Conservation (phyloP, 2,797 vertebrate genomes). For the Eospalax fontanierii region DNA sequence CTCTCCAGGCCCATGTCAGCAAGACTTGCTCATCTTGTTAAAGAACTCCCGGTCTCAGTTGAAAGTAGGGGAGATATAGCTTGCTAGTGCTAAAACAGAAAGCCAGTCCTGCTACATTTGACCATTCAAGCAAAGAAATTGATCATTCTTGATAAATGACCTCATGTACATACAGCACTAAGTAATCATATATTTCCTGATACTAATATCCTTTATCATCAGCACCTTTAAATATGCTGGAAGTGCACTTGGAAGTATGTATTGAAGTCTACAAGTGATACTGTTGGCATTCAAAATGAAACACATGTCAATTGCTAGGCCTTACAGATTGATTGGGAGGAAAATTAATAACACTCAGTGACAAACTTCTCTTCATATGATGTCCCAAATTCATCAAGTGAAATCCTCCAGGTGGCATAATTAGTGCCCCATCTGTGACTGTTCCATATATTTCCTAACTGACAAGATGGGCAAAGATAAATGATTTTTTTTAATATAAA, state of each 20-base stretch:
- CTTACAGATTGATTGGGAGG: background rate
- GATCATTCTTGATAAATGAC: background rate
- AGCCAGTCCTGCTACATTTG: background rate
- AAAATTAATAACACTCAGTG: conserved; percentile 68
- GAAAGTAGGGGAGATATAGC: background rate
- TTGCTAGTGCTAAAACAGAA: background rate
- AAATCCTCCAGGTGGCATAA: conserved; percentile 69
- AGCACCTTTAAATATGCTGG: background rate
- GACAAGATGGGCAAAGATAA: conserved; percentile 17
- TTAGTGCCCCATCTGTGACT: conserved; percentile 64
- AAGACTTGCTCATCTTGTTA: background rate
- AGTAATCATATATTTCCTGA: background rate
- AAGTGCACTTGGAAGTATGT: background rate
- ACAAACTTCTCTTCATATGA: conserved; percentile 69
- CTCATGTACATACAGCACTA: background rate
- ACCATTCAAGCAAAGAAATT: background rate
- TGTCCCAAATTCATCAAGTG: conserved; percentile 75
- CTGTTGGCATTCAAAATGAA: background rate
- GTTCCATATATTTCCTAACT: conserved; percentile 58
- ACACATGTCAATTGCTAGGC: background rate
- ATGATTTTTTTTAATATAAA: background rate
- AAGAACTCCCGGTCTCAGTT: background rate
- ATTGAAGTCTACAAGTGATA: background rate
- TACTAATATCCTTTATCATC: background rate
- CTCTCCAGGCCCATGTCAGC: background rate